Conservation (phyloP, 2,113 vertebrate genomes). For the Tragulus kanchil region DNA sequence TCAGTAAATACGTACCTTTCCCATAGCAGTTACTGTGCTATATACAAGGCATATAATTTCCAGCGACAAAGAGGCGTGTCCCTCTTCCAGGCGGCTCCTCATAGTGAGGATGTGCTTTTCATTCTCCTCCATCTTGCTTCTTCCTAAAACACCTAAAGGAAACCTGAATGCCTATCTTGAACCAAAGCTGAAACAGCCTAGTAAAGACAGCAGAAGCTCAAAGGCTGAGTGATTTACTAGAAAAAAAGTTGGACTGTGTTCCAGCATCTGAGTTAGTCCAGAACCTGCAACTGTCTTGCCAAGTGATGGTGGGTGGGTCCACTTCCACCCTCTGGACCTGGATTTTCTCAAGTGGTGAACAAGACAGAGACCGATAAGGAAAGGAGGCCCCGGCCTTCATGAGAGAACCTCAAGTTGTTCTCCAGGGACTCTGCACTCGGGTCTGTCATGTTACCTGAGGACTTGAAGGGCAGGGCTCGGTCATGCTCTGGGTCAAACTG, state of each 20-base stretch:
- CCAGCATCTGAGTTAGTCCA: not conserved
- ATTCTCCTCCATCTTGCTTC: not conserved
- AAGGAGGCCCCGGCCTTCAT: not conserved
- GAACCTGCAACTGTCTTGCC: not conserved
- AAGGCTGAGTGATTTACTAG: not conserved
- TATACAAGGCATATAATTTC: fast-evolving
- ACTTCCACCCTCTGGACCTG: not conserved
- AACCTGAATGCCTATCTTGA: not conserved
- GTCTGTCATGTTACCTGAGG: not conserved
- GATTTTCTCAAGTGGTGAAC: not conserved
- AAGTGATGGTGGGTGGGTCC: not conserved
- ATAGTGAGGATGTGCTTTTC: not conserved
- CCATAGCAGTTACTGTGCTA: too few species aligned
- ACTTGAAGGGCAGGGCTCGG: not conserved
- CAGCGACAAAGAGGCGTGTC: not conserved
- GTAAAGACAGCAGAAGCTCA: not conserved
- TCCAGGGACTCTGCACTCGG: too few species aligned
- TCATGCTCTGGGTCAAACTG: not conserved
- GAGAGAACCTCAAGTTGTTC: not conserved
- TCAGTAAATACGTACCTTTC: not conserved
- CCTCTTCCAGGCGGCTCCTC: not conserved
- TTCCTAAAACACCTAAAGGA: not conserved
- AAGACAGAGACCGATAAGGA: not conserved
- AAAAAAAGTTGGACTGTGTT: not conserved
- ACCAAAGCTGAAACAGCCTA: not conserved